A percentile compares a stretch with the other conserved stretches of the same genome.
These are phyloP conservation scores for Alfaro cultratus DNA, from an alignment of 2,797 vertebrate genomes.

Conservation along the genomic window DNA sequence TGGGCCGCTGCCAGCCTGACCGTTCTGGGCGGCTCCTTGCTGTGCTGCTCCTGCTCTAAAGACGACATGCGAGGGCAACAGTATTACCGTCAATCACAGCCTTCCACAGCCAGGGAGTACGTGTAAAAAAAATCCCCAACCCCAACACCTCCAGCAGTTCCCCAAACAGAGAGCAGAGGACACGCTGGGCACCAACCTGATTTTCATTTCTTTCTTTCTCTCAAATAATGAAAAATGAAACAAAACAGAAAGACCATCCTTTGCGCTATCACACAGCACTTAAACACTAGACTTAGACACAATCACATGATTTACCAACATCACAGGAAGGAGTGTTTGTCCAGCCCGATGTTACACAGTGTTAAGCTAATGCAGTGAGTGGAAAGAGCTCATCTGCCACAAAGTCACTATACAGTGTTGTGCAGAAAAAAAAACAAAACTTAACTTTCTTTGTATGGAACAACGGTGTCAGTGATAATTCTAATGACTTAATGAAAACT, in stretches of 20 bases:
- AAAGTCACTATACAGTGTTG: background rate
- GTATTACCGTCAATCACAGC: conserved; percentile 91
- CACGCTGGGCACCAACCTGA: conserved; percentile 58
- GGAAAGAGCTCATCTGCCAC: conserved; percentile 20
- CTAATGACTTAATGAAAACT: background rate
- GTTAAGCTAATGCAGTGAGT: conserved; percentile 21
- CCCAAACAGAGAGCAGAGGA: conserved; percentile 76
- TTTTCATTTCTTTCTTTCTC: conserved; percentile 7
- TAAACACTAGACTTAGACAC: background rate
- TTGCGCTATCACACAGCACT: conserved; percentile 15
- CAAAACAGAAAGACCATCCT: conserved; percentile 40
- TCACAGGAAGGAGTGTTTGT: conserved; percentile 1
- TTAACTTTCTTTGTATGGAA: background rate
- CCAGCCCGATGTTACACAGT: conserved; percentile 8
- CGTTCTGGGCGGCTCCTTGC: conserved; percentile 90
- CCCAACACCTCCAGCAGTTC: conserved; percentile 57
- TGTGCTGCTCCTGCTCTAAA: conserved; percentile 93
- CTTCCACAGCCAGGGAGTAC: conserved; percentile 91
- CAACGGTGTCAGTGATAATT: background rate
- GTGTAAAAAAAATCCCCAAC: conserved; percentile 82
- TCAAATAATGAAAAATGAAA: conserved; percentile 44
- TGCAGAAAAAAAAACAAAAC: background rate
- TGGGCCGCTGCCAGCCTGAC: conserved; percentile 93
- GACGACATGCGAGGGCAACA: conserved; percentile 87
- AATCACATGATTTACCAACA: conserved; percentile 2